Conservation (phyloP, 2,888 invertebrate species). For the Microctonus aethiopoides region DNA sequence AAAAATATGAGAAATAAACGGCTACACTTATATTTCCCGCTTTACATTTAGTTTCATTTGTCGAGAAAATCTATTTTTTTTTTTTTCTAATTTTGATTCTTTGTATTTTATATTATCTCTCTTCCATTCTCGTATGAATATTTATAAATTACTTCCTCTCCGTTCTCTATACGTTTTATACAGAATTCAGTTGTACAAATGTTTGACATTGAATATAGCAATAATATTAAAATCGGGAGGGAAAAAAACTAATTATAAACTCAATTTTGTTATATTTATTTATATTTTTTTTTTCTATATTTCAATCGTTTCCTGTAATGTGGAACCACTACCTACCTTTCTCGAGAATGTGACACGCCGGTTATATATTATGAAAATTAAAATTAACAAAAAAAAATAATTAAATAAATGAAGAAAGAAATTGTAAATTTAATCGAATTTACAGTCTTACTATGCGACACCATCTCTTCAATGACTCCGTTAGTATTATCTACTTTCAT, state of each 20-base stretch:
- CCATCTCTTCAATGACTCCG: slow-evolving; percentile 35
- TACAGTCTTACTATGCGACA: slow-evolving; percentile 37
- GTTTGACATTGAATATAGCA: neutral
- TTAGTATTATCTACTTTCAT: slow-evolving; percentile 22
- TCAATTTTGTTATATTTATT: neutral
- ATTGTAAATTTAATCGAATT: neutral
- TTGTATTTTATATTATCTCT: neutral
- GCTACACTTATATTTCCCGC: neutral
- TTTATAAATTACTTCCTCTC: slow-evolving; percentile 1
- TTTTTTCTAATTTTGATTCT: neutral
- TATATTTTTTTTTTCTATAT: neutral
- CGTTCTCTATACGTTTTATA: neutral
- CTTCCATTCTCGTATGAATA: slow-evolving; percentile 1
- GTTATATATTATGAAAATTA: slow-evolving; percentile 32
- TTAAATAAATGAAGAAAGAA: slow-evolving; percentile 2
- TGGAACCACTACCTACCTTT: slow-evolving; percentile 55
- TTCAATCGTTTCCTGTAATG: slow-evolving; percentile 26
- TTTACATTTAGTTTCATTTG: slow-evolving; percentile 13
- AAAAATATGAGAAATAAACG: neutral
- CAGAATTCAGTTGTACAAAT: neutral
- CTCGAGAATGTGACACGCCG: slow-evolving; percentile 51
- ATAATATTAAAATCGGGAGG: neutral
- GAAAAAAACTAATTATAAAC: neutral
- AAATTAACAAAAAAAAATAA: slow-evolving; percentile 35
- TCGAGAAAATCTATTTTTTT: neutral